A percentile compares a stretch with the other conserved stretches of the same genome.
Conservation (phyloP, 2,888 invertebrate species). For the Globia sparganii region DNA sequence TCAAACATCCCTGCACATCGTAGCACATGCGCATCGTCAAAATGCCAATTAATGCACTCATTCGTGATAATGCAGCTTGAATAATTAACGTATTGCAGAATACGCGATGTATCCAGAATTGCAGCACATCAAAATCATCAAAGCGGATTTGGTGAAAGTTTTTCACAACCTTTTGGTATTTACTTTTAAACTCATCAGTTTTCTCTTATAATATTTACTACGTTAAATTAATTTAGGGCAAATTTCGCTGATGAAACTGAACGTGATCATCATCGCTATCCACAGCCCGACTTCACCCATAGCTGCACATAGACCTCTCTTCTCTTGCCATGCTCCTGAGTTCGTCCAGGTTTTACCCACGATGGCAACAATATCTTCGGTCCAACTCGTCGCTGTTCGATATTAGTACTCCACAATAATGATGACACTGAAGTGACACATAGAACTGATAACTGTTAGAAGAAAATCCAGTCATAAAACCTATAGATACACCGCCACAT, state of each 20-base stretch:
- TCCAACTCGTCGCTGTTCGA: not conserved
- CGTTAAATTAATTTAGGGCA: not conserved
- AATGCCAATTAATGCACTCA: not conserved
- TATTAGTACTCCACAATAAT: not conserved
- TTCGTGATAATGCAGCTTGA: not conserved
- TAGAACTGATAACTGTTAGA: too few relatives aligned
- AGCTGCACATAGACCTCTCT: not conserved
- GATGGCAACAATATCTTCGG: not conserved
- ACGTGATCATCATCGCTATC: too few relatives aligned
- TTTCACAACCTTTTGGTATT: too few relatives aligned
- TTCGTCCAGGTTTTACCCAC: not conserved
- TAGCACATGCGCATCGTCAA: not conserved
- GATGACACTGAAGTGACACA: not conserved
- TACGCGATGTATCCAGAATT: too few relatives aligned
- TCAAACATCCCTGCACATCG: not conserved
- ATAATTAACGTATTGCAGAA: not conserved
- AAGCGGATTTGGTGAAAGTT: not conserved
- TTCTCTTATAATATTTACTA: not conserved
- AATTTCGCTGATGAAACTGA: not conserved
- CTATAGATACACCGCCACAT: not conserved
- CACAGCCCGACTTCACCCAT: not conserved
- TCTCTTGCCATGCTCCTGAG: not conserved
- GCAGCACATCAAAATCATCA: not conserved
- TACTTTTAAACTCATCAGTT: not conserved
- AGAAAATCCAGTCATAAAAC: too few relatives aligned